Evolutionary conservation across 2,888 invertebrate species (phyloP), one percentile per base, ranked within the genome.

Genomic region (Tetheella fluctuosa): DNA sequence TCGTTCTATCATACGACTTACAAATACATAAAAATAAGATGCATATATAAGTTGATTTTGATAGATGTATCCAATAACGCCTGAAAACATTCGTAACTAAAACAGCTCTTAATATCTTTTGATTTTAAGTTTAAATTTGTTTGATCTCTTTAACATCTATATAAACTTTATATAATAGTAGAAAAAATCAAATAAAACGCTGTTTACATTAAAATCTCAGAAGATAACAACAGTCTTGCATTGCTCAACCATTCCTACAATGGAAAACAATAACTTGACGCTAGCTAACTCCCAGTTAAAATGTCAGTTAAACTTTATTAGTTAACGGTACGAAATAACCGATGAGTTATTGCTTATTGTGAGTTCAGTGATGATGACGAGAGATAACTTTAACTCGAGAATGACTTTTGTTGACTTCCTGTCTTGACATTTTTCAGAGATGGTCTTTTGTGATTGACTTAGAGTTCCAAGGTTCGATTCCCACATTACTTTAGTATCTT

Each of bases 221-320:
- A 20, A 42, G 6, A 10, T n/a, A 20, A 20, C 48, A 48, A n/a
- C 2, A 48, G n/a, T 20, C 20, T 13, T 15, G 20, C 10, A n/a
- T 48, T 48, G 7, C 48, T 20, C 10, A 17, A 17, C 42, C 8
- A 48, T 48, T 48, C 10, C 7, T 48, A 20, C 48, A 20, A 34
- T 48, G n/a, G 57, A 60, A 59, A 54, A 63, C 64, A 66, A 68
- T 69, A 59, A 58, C 62, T 59, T 64, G 57, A 48, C 69, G 69
- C 48, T 48, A 20, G 17, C 48, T 70, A 72, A 74, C 65, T 69
- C 65, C 65, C 61, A 69, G 76, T 75, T 79, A 74, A 76, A 74
- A 70, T 67, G 59, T 66, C 65, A 68, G 70, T 76, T 74, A 69
- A 76, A 71, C 39, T 77, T 83, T 78, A 80, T 70, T 76, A 70